Evolutionary conservation across 2,888 invertebrate species (phyloP).

Genomic region (Diploptera punctata): DNA sequence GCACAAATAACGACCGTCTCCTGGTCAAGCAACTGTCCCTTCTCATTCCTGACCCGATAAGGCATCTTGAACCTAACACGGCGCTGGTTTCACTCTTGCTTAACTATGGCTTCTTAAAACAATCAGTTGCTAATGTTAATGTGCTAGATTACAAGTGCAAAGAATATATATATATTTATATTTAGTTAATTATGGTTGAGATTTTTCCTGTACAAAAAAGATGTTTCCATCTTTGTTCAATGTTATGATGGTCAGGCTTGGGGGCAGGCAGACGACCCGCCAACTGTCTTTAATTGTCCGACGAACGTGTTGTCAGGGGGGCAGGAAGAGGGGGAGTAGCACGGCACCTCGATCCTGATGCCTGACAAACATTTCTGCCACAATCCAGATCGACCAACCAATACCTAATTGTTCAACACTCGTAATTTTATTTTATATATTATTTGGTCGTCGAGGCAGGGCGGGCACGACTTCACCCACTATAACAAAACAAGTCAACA

Average conservation of each 20-base stretch:
- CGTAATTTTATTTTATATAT: background rate
- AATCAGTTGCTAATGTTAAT: conserved; percentile 32
- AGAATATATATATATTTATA: conserved; percentile 32
- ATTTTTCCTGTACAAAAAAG: conserved; percentile 31
- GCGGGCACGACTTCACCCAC: conserved; percentile 16
- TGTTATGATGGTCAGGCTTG: conserved; percentile 8
- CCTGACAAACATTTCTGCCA: background rate
- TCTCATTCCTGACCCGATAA: conserved; percentile 29
- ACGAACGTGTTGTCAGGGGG: conserved; percentile 4
- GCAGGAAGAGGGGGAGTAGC: conserved; percentile 8
- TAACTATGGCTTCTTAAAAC: conserved; percentile 23
- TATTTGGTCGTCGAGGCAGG: conserved; percentile 13
- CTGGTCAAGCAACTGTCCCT: conserved; percentile 4
- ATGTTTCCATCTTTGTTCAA: conserved; percentile 15
- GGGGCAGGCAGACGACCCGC: background rate
- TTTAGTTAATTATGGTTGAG: conserved; percentile 28
- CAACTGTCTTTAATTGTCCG: background rate
- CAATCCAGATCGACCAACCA: conserved; percentile 26
- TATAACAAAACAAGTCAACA: conserved; percentile 30
- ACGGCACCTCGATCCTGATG: background rate
- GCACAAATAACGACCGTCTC: conserved; percentile 2
- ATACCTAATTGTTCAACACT: conserved; percentile 23
- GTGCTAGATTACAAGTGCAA: conserved; percentile 39
- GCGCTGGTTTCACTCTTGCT: conserved; percentile 1
- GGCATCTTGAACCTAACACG: conserved; percentile 29